phyloP scores from a whole-genome alignment of 2,888 invertebrate genomes.

The Drosophila merina region DNA sequence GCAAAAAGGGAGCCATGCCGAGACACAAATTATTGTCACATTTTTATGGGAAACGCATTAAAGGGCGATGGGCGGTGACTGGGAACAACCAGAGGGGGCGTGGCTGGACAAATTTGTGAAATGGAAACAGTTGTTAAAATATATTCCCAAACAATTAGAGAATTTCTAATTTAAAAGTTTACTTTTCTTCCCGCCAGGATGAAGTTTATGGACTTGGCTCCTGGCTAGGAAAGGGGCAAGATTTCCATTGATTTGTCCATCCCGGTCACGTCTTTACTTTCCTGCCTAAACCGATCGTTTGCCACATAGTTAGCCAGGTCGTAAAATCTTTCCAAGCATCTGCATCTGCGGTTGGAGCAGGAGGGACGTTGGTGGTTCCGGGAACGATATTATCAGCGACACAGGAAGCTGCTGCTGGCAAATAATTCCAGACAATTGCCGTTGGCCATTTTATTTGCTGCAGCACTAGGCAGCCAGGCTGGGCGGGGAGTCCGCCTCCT shows the following conservation, averaged over 20 bases:
- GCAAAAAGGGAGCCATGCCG: slow-evolving; percentile 9
- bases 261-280: slow-evolving; percentile 16
- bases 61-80: slow-evolving; percentile 1
- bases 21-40: slow-evolving; percentile 39
- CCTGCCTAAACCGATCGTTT: slow-evolving; percentile 22
- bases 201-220: neutral
- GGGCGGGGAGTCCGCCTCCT: neutral
- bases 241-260: neutral
- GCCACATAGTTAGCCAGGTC: slow-evolving; percentile 13
- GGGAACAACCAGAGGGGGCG: too few species aligned
- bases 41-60: slow-evolving; percentile 40
- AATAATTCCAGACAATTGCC: slow-evolving; percentile 19
- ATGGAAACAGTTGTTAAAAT: too few species aligned
- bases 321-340: slow-evolving; percentile 4
- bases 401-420: slow-evolving; percentile 26
- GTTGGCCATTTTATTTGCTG: slow-evolving; percentile 3
- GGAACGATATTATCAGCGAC: slow-evolving; percentile 16
- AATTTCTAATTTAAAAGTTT: too few species aligned
- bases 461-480: neutral
- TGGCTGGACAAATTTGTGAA: too few species aligned
- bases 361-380: slow-evolving; percentile 9
- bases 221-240: neutral
- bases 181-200: neutral
- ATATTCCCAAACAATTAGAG: too few species aligned
- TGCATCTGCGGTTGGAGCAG: neutral